Base-by-base conservation (phyloP, 1,140 invertebrate genomes). In the Manduca sexta region DNA sequence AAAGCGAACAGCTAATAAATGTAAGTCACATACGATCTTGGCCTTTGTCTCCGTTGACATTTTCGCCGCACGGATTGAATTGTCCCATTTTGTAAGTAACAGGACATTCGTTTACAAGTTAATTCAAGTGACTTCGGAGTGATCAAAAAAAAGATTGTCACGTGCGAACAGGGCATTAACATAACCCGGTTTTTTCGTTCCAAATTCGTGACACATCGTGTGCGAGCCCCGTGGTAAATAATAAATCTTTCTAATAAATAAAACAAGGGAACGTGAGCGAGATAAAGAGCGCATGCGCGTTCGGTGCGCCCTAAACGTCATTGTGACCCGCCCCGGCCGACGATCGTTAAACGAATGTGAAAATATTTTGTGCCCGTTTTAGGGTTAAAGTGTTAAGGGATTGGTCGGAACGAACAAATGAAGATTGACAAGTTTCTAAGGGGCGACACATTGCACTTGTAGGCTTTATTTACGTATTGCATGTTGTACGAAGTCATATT, bases 161-260 rank as follows among this genome's bases (percentile, higher is more conserved):
- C 76, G 76, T 78, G 76, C 71, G 64, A 69, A 59, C 55, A 49
- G 65, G 53, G 58, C 59, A 84, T 84, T 84, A 82, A 71, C 80
- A 82, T 82, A 80, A 64, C 65, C 76, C 58, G 49, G 66, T 75
- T 82, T 81, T 81, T 83, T 78, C 67, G 67, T 78, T 55, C 66
- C 68, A 74, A 61, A 74, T 77, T 83, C 79, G 79, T 83, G 79
- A 83, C 74, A 74, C 80, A 67, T 73, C 74, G 76, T 80, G 80
- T 84, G 80, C 68, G 77, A 70, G 77, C 80, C 64, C 60, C 65
- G 68, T 60, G 71, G 77, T 81, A 81, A 84, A 84, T 84, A 84
- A 84, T 84, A 84, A 81, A 84, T 84, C 74, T 78, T 78, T 78
- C 77, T 81, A 84, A 84, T 84, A 84, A 81, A 84, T 81, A 81